Percentiles rank a stretch among this genome's conserved stretches.
Evolutionary conservation across 2,113 vertebrate genomes (phyloP).

Genomic region (Rhinogobius similis): DNA sequence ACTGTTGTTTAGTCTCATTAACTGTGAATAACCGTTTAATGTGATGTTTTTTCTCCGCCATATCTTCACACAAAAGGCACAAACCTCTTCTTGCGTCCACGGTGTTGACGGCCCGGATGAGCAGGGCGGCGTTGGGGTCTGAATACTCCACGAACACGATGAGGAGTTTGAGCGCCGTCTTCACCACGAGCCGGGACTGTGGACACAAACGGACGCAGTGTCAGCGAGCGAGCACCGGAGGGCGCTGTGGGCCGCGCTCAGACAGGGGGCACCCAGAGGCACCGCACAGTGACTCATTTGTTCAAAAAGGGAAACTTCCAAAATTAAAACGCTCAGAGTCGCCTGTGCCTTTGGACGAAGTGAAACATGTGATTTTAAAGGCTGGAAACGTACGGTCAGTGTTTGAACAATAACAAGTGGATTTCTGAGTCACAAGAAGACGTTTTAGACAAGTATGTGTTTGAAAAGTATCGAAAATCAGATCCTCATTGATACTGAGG

Average conservation of each 20-base stretch:
- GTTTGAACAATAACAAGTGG: not conserved
- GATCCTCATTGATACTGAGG: too few species aligned
- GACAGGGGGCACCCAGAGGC: not conserved
- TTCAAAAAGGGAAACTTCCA: conserved; percentile 11
- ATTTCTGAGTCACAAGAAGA: not conserved
- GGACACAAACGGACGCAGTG: conserved; percentile 13
- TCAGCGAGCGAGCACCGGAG: too few species aligned
- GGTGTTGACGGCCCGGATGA: conserved; percentile 83
- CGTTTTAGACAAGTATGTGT: too few species aligned
- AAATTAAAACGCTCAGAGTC: conserved; percentile 2
- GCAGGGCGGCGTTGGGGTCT: conserved; percentile 84
- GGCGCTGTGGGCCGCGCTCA: too few species aligned
- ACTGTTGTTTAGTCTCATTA: too few species aligned
- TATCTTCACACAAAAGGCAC: not conserved
- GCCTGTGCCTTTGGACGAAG: conserved; percentile 2
- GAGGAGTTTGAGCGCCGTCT: conserved; percentile 92
- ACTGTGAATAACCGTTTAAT: too few species aligned
- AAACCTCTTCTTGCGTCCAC: conserved; percentile 84
- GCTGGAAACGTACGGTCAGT: not conserved
- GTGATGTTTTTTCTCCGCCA: too few species aligned
- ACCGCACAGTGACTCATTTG: not conserved
- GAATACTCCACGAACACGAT: conserved; percentile 95
- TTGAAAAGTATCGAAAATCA: too few species aligned
- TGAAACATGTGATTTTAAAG: not conserved
- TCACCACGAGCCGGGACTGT: conserved; percentile 94